A percentile compares a stretch with the other conserved stretches of the same genome.
Conservation (phyloP, 2,797 vertebrate genomes). For the Paedocypris micromegethes region DNA sequence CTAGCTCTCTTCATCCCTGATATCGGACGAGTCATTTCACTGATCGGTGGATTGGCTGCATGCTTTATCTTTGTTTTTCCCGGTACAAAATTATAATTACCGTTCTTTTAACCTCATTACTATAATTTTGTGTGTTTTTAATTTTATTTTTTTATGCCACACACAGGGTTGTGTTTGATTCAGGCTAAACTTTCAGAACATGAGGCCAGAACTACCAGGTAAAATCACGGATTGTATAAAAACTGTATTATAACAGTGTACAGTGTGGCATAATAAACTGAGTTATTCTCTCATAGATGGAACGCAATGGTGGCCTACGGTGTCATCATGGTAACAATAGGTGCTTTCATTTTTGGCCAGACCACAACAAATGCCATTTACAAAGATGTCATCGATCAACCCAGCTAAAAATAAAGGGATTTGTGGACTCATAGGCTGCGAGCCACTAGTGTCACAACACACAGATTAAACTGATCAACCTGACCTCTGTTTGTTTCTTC, state of each 20-base stretch:
- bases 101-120: not conserved
- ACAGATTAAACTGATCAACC: conserved; percentile 6
- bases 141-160: not conserved
- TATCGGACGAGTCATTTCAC: conserved; percentile 90
- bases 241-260: not conserved
- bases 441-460: not conserved
- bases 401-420: not conserved
- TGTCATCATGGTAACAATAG: conserved; percentile 42
- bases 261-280: not conserved
- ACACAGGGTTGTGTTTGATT: conserved; percentile 44
- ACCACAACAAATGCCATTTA: conserved; percentile 49
- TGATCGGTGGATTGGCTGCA: conserved; percentile 90
- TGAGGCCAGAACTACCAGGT: conserved; percentile 42
- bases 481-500: conserved; percentile 1
- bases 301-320: conserved; percentile 41
- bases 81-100: conserved; percentile 55
- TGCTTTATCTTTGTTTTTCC: conserved; percentile 97
- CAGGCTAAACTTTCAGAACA: conserved; percentile 47
- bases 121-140: too few species aligned
- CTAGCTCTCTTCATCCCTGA: conserved; percentile 95
- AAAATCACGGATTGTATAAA: conserved; percentile 6
- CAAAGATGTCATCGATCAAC: conserved; percentile 36
- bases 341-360: conserved; percentile 49
- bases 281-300: conserved; percentile 34
- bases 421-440: not conserved